Conservation (phyloP, 1,140 invertebrate genomes). For the Cryptotermes secundus region DNA sequence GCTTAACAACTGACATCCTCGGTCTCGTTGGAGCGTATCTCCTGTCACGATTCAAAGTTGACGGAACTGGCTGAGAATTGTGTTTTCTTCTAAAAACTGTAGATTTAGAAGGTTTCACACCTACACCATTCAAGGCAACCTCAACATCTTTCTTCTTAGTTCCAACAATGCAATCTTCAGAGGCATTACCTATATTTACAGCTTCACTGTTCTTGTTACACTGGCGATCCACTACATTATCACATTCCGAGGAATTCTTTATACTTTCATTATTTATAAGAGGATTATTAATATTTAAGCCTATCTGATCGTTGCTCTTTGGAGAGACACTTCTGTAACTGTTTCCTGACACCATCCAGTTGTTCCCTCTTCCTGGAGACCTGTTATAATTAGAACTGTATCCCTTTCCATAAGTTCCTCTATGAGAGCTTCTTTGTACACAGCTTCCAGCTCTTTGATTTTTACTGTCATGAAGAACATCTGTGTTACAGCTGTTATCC, state of each 20-base stretch:
- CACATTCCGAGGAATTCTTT: not conserved
- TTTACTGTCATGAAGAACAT: not conserved
- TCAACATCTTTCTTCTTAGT: not conserved
- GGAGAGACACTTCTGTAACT: not conserved
- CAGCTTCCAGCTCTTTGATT: not conserved
- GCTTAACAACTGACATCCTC: constrained; percentile 35
- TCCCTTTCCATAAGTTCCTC: constrained; percentile 39
- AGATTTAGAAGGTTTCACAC: not conserved
- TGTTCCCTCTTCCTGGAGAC: constrained; percentile 41
- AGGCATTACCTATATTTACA: not conserved
- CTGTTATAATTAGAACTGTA: constrained; percentile 38
- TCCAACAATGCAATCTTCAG: not conserved
- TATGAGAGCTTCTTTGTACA: constrained; percentile 28
- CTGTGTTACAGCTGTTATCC: not conserved
- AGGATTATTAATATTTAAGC: not conserved
- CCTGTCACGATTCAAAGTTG: not conserved
- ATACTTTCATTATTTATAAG: not conserved
- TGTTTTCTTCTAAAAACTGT: not conserved
- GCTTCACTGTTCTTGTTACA: not conserved
- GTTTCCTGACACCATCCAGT: not conserved
- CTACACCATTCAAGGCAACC: not conserved
- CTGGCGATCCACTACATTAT: not conserved
- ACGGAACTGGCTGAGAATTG: not conserved
- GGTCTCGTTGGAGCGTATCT: not conserved
- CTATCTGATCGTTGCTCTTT: not conserved